phyloP scores from a whole-genome alignment of 37 sponge, comb jelly and placozoan genomes.

The Tethya wilhelma region DNA sequence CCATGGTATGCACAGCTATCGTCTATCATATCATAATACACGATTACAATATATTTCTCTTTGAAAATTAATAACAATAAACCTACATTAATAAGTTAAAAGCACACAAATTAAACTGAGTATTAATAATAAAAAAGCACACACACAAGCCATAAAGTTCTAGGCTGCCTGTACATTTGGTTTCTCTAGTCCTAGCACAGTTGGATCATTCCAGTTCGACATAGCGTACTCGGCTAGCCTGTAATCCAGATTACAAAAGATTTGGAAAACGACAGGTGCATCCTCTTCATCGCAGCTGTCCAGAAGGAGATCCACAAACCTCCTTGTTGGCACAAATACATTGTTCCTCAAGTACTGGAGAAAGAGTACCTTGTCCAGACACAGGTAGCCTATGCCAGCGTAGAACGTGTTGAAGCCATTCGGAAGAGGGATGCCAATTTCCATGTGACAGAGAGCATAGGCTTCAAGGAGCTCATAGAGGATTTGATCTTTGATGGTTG shows the following conservation, averaged over 20 bases:
- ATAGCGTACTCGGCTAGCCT: conserved; percentile 12
- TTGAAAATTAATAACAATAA: too few species aligned
- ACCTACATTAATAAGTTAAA: too few species aligned
- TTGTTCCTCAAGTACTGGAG: conserved; percentile 55
- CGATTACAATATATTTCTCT: too few species aligned
- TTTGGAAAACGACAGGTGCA: conserved; percentile 14
- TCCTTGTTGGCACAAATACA: conserved; percentile 36
- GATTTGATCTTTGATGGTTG: conserved; percentile 39
- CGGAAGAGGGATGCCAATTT: conserved; percentile 49
- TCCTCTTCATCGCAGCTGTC: conserved; percentile 17
- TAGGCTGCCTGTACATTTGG: background rate
- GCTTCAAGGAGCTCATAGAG: conserved; percentile 63
- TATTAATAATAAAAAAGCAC: too few species aligned
- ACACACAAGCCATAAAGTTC: too few species aligned
- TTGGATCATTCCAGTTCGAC: conserved; percentile 28
- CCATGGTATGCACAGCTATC: too few species aligned
- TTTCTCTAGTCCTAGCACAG: background rate
- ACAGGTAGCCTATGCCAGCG: conserved; percentile 38
- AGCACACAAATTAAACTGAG: too few species aligned
- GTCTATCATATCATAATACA: too few species aligned
- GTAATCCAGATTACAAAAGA: conserved; percentile 35
- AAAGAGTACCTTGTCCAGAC: conserved; percentile 32
- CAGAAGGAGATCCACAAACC: conserved; percentile 48
- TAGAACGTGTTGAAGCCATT: conserved; percentile 68
- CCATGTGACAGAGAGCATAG: conserved; percentile 43